phyloP scores from a whole-genome alignment of 1,140 invertebrate species.

The Drosophila jambulina region DNA sequence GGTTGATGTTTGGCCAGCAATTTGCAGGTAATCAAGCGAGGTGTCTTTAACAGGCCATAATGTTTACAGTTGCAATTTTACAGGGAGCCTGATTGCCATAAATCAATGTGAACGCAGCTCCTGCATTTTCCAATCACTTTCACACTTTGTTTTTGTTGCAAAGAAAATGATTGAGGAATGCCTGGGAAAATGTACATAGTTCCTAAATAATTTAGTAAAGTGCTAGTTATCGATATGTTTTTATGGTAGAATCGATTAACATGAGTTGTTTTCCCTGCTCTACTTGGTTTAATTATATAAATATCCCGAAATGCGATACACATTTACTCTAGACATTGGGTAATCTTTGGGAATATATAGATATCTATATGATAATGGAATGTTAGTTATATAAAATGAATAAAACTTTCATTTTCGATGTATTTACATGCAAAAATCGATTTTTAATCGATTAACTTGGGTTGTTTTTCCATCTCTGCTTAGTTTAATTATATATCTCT shows the following conservation, averaged over 20 bases:
- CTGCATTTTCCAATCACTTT: conserved; percentile 22
- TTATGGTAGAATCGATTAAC: too few relatives aligned
- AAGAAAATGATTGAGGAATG: not conserved
- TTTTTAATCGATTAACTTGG: not conserved
- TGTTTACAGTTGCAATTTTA: conserved; percentile 41
- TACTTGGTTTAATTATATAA: not conserved
- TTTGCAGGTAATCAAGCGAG: conserved; percentile 41
- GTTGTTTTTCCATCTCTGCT: too few relatives aligned
- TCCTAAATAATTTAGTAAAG: not conserved
- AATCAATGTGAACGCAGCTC: not conserved
- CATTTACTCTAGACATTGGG: too few relatives aligned
- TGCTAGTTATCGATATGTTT: not conserved
- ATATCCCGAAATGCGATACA: too few relatives aligned
- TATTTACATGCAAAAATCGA: not conserved
- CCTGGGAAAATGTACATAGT: not conserved
- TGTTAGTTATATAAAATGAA: too few relatives aligned
- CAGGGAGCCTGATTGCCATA: conserved; percentile 16
- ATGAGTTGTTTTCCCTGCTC: not conserved
- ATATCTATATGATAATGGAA: too few relatives aligned
- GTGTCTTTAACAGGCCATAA: conserved; percentile 43
- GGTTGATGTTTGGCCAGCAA: conserved; percentile 45
- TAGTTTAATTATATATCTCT: too few relatives aligned
- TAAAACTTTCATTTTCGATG: too few relatives aligned
- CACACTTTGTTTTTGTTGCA: not conserved
- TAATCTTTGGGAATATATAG: too few relatives aligned